Conservation (phyloP, 2,797 vertebrate genomes). For the Platalea minor region DNA sequence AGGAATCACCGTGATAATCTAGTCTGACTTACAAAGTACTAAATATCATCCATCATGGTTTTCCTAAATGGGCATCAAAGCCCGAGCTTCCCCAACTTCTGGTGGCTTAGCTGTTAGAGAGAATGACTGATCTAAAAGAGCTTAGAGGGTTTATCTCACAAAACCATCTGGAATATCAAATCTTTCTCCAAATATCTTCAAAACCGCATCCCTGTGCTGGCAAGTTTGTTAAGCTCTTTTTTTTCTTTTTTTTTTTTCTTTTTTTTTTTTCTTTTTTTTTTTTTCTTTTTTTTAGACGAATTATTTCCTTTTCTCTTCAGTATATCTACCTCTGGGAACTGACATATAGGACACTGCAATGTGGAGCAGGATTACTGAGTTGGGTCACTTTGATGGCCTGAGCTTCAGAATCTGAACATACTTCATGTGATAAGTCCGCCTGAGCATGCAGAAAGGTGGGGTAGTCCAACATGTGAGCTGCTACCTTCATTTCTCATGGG, state of each 20-base stretch:
- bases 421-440: background rate
- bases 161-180: constrained; percentile 46
- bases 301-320: background rate
- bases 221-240: background rate
- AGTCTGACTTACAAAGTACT: constrained; percentile 63
- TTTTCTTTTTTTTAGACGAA: background rate
- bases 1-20: constrained; percentile 59
- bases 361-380: background rate
- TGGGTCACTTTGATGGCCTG: background rate
- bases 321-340: background rate
- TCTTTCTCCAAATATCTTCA: constrained; percentile 44
- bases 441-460: background rate
- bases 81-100: constrained; percentile 38
- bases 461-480: background rate
- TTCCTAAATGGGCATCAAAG: constrained; percentile 55
- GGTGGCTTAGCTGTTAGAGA: constrained; percentile 36
- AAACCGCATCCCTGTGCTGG: background rate
- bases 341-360: background rate
- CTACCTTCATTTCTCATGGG: background rate
- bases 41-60: constrained; percentile 62
- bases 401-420: background rate
- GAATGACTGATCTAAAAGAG: constrained; percentile 53
- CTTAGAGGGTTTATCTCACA: constrained; percentile 52
- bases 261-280: too few relatives aligned
- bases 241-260: background rate